Percentiles rank a stretch among this genome's conserved stretches.
These are phyloP conservation scores for Heterochromis multidens DNA, from an alignment of 2,113 vertebrate species.

Conservation along the genomic window DNA sequence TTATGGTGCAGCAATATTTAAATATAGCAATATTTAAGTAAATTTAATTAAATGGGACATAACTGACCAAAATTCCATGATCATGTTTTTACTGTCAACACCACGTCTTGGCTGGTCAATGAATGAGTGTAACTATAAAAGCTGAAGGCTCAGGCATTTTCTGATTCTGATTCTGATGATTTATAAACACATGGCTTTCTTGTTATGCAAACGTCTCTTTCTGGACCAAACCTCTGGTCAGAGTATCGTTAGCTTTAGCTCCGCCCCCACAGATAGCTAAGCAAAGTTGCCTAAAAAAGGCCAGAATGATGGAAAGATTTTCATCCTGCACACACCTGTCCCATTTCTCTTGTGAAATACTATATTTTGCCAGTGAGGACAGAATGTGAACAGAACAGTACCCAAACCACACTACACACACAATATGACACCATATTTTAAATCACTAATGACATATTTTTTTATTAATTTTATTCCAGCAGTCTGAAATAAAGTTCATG, in stretches of 20 bases:
- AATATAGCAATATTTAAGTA: too few relatives aligned
- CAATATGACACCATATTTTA: background rate
- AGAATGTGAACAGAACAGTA: background rate
- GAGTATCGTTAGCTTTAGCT: background rate
- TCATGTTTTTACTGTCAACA: background rate
- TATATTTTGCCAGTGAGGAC: background rate
- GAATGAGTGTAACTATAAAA: background rate
- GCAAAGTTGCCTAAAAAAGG: background rate
- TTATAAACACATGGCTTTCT: background rate
- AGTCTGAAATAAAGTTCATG: background rate
- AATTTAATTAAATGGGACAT: background rate
- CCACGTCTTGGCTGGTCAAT: accelerated
- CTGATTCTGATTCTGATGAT: too few relatives aligned
- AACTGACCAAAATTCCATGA: background rate
- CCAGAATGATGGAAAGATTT: background rate
- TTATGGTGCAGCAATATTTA: too few relatives aligned
- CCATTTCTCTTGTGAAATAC: background rate
- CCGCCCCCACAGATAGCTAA: background rate
- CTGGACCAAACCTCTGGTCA: background rate
- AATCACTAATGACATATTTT: background rate
- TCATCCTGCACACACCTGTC: background rate
- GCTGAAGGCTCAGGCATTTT: background rate
- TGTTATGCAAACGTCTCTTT: background rate
- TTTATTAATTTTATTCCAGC: background rate
- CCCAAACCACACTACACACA: background rate